Evolutionary conservation across 2,113 vertebrate genomes (phyloP), one percentile per base, ranked within the genome.

Genomic region (Phylloscopus whistleri): DNA sequence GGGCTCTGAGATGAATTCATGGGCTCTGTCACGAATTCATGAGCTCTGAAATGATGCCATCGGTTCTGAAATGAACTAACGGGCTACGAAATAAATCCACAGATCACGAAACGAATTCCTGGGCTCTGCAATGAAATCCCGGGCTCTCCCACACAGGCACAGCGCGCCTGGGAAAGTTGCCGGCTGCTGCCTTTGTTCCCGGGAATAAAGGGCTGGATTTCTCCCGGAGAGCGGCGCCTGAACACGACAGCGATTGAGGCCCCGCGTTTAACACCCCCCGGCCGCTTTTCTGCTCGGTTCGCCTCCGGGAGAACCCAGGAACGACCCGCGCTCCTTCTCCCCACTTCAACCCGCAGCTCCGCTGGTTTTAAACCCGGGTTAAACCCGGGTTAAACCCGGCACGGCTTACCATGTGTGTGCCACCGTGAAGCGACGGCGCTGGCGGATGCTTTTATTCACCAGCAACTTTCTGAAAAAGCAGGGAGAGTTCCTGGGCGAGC

Each of bases 381-480:
- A 19, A 84, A 13, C 11, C 11, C 82, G 1, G 23, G 7, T 24
- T 4, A 4, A 33, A 24, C 70, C 75, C 56, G 35, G 77, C 73
- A 23, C 37, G 5, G 59, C 98, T 99, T 99, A 99, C 99, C 99
- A 99, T 41, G 99, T 99, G 97, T 99, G 99, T 39, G 99, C 99
- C 89, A 99, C 99, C 3, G 99, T 99, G 97, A 99, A 99, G 89
- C 99, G 98, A 2, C 99, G 98, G 48, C 99, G 98, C 97, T 99
- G 99, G 30, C 99, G 98, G 93, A 99, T 99, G 98, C 99, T 99
- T 98, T 99, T 99, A 97, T 99, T 99, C 95, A 99, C 99, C 97
- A 99, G 98, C 97, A 99, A 98, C 98, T 99, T 99, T 98, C 99
- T 98, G 97, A 99, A 99, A 80, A 99, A 99, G 84, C 99, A 98